Conservation (phyloP, 2,888 invertebrate genomes). For the Oscheius sp. region DNA sequence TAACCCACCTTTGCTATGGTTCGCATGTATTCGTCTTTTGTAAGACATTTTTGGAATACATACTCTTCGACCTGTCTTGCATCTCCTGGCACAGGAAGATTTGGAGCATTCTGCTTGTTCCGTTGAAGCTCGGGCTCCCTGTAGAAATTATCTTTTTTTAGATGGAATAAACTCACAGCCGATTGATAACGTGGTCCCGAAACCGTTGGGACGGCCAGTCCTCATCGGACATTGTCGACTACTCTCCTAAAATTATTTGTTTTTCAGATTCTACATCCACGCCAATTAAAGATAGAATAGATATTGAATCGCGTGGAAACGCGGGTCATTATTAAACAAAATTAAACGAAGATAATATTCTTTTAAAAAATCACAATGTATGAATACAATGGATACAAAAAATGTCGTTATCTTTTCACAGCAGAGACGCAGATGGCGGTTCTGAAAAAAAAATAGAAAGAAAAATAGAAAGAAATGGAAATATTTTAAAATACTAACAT, state of each 20-base stretch:
- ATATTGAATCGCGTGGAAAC: too few species aligned
- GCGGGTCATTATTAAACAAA: too few species aligned
- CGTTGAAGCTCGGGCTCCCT: slow-evolving; percentile 72
- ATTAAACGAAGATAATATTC: too few species aligned
- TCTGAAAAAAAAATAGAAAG: too few species aligned
- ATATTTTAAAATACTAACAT: not conserved
- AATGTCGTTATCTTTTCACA: too few species aligned
- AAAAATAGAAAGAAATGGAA: too few species aligned
- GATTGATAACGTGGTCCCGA: slow-evolving; percentile 71
- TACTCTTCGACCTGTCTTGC: slow-evolving; percentile 72
- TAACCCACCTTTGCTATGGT: slow-evolving; percentile 69
- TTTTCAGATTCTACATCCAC: not conserved
- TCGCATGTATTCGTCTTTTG: slow-evolving; percentile 73
- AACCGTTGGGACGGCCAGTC: slow-evolving; percentile 73
- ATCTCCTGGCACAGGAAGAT: slow-evolving; percentile 71
- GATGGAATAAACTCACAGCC: slow-evolving; percentile 62
- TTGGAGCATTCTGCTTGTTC: slow-evolving; percentile 72
- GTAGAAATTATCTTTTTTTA: not conserved
- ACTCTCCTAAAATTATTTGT: not conserved
- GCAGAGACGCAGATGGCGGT: too few species aligned
- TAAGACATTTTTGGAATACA: slow-evolving; percentile 71
- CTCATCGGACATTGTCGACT: slow-evolving; percentile 63
- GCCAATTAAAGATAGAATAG: slow-evolving; percentile 1
- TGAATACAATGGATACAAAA: not conserved
- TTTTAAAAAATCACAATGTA: not conserved